These are phyloP conservation scores for Galerucella pusilla DNA, from an alignment of 2,888 invertebrate species.

Conservation along the genomic window DNA sequence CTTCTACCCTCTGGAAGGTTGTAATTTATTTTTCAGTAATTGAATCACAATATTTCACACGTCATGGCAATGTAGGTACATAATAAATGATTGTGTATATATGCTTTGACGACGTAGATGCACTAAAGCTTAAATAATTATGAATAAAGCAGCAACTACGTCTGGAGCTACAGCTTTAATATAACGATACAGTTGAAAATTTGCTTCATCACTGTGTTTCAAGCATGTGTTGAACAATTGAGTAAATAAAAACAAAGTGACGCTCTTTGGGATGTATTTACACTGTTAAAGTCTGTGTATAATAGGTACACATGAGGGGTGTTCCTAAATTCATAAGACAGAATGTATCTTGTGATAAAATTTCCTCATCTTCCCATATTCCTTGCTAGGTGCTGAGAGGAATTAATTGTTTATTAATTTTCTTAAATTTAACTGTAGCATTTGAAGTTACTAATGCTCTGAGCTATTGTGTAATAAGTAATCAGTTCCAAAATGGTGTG, in stretches of 20 bases:
- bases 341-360: too few species aligned
- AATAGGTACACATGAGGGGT: too few species aligned
- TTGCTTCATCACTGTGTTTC: conserved; percentile 25
- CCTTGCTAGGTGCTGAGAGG: too few species aligned
- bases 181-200: conserved; percentile 32
- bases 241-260: conserved; percentile 21
- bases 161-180: conserved; percentile 14
- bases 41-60: not conserved
- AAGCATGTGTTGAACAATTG: conserved; percentile 32
- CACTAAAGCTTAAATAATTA: conserved; percentile 35
- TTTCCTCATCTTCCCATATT: too few species aligned
- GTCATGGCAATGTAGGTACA: conserved; percentile 1
- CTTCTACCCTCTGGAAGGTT: too few species aligned
- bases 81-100: conserved; percentile 21
- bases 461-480: too few species aligned
- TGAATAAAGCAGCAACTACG: conserved; percentile 7
- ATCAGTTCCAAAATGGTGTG: too few species aligned
- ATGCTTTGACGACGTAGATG: conserved; percentile 31
- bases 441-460: too few species aligned
- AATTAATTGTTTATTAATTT: too few species aligned
- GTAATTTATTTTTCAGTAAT: not conserved
- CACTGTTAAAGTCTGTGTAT: not conserved
- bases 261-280: not conserved
- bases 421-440: too few species aligned
- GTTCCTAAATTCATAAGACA: too few species aligned